A percentile compares a stretch with the other conserved stretches of the same genome.
phyloP scores from a whole-genome alignment of 2,797 vertebrate genomes.

The Uromys caudimaculatus region DNA sequence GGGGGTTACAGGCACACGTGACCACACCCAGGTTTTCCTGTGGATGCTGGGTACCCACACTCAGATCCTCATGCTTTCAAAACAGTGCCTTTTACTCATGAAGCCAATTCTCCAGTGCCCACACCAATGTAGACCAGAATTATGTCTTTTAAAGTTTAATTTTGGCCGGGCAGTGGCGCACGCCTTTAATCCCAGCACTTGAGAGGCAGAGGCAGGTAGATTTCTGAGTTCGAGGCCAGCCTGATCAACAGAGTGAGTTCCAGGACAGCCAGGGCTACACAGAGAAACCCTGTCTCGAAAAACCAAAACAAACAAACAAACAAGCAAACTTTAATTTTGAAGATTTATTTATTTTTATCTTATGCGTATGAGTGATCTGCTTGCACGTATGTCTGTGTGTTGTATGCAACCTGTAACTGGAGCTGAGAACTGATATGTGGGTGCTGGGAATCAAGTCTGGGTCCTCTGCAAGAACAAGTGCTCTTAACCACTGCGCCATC shows the following conservation, averaged over 20 bases:
- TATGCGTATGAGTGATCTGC: neutral
- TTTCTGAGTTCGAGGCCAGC: too few species aligned
- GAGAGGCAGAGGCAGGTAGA: too few species aligned
- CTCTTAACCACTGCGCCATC: neutral
- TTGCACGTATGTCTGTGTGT: neutral
- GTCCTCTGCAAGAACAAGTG: neutral
- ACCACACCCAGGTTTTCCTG: neutral
- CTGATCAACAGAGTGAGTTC: too few species aligned
- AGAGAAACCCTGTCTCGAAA: too few species aligned
- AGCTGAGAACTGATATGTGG: too few species aligned
- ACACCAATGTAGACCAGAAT: neutral
- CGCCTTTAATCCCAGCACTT: too few species aligned
- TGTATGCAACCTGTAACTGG: neutral
- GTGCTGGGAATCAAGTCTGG: neutral
- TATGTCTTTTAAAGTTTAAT: too few species aligned
- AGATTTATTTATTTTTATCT: neutral
- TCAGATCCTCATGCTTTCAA: too few species aligned
- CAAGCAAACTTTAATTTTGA: neutral
- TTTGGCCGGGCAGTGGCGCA: too few species aligned
- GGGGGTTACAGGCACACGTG: neutral
- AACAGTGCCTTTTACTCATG: too few species aligned
- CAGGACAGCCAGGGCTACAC: too few species aligned
- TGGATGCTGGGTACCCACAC: neutral
- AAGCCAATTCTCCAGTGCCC: neutral
- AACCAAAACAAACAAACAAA: too few species aligned